Percentiles rank a stretch among this genome's conserved stretches.
These are phyloP conservation scores for Vicugna pacos DNA, from an alignment of 2,113 vertebrate genomes.

Conservation along the genomic window DNA sequence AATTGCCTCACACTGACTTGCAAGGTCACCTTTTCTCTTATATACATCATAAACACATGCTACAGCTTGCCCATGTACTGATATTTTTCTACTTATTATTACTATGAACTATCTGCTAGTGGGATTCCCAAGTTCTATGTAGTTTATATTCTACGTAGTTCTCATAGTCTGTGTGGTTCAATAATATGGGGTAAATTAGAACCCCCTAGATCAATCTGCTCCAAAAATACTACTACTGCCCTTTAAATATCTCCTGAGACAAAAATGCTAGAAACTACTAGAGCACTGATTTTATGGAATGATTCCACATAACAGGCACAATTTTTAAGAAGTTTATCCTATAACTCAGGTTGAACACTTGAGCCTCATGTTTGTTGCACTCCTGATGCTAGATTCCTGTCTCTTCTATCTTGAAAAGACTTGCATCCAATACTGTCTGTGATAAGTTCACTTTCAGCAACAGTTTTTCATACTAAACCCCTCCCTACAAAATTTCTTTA, in stretches of 20 bases:
- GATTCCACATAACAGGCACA: not conserved
- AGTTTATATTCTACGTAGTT: not conserved
- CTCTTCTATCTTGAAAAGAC: not conserved
- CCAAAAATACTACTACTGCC: not conserved
- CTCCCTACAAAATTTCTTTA: constrained; percentile 10
- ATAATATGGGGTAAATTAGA: not conserved
- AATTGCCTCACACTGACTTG: not conserved
- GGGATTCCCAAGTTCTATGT: not conserved
- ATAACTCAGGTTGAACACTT: not conserved
- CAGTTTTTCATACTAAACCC: not conserved
- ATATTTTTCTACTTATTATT: not conserved
- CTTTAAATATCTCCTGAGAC: constrained; percentile 36
- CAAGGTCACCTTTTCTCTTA: not conserved
- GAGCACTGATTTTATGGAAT: not conserved
- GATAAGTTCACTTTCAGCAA: constrained; percentile 36
- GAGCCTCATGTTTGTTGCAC: not conserved
- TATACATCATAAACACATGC: not conserved
- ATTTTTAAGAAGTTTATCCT: not conserved
- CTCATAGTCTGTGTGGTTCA: not conserved
- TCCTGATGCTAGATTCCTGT: not conserved
- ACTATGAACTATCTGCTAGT: not conserved
- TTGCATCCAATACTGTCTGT: not conserved
- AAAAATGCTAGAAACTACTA: constrained; percentile 5
- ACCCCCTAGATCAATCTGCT: not conserved
- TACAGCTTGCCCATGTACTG: not conserved